A percentile compares a stretch with the other conserved stretches of the same genome.
Conservation (phyloP, 2,113 vertebrate species). For the Scytalopus superciliaris region DNA sequence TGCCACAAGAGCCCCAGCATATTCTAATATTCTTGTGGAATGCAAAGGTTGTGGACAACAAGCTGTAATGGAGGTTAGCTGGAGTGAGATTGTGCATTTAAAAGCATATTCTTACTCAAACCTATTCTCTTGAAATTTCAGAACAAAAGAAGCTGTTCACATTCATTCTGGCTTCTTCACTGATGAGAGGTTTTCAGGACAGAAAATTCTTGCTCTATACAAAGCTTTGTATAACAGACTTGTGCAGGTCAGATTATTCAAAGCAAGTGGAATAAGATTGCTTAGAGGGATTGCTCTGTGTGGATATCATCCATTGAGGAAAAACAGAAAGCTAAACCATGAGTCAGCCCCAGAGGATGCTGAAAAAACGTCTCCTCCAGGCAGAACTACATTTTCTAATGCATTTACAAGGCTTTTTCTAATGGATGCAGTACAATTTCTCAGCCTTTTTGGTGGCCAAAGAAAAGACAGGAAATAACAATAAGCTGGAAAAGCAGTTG, state of each 20-base stretch:
- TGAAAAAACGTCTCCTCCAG: not conserved
- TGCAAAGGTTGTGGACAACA: not conserved
- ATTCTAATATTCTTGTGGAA: not conserved
- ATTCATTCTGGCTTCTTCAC: not conserved
- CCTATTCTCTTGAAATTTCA: not conserved
- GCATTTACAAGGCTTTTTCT: not conserved
- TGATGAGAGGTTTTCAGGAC: not conserved
- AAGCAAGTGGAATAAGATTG: not conserved
- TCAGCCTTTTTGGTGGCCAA: not conserved
- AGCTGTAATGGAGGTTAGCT: not conserved
- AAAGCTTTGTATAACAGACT: not conserved
- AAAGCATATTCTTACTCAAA: not conserved
- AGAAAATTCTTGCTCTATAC: not conserved
- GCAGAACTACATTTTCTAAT: not conserved
- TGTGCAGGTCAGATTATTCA: not conserved
- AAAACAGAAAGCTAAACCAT: not conserved
- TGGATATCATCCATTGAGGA: not conserved
- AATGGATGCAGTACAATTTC: not conserved
- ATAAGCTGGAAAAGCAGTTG: not conserved
- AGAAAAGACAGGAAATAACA: not conserved
- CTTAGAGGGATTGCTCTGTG: not conserved
- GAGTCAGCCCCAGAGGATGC: not conserved
- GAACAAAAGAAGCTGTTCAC: not conserved
- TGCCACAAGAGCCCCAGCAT: not conserved
- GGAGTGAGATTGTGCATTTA: not conserved